Base-by-base conservation (phyloP, 1,140 invertebrate genomes). In the Drosophila tsacasi region DNA sequence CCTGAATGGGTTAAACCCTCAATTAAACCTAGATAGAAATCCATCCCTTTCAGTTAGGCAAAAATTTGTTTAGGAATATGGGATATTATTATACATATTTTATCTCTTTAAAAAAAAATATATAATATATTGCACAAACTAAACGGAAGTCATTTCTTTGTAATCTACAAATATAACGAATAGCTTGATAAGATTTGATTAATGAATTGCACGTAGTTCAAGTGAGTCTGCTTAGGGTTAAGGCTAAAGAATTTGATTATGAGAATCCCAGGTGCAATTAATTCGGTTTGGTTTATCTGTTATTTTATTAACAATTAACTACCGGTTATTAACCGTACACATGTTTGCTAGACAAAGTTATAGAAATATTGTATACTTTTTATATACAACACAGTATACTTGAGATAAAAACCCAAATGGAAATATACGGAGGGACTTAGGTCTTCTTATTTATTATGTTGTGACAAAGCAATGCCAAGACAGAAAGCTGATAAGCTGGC, bases 211-310 rank as follows among this genome's bases (percentile, higher is more conserved):
- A 39, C 15, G 0, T 19, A 30, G 23, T 10, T 32, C 9, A 30
- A 47, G 10, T 47, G 40, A 15, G 30, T 5, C 52, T 17, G 23
- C 21, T n/a, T 13, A 9, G 27, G 60, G 21, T 27, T 39, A 37
- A 52, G 6, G 12, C n/a, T 52, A 21, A 35, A 35, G 27, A 35
- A 25, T 25, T 35, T 55, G 32, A 12, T 39, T 12, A 8, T 25
- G 49, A 52, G 50, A 64, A 27, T 58, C 61, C 23, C 61, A 59
- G 19, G 9, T 40, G 32, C 30, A 62, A 23, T 25, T 40, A 40
- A 25, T 2, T 35, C 30, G 17, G 17, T 21, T 57, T 9, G 8
- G 13, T 12, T 27, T 63, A 63, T 39, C 3, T 15, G 13, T 8
- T 13, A 27, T 30, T 32, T 30, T n/a, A 64, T 32, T 17, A 12